Evolutionary conservation across 2,888 invertebrate genomes (phyloP).

Genomic region (Chrysomela aeneicollis): DNA sequence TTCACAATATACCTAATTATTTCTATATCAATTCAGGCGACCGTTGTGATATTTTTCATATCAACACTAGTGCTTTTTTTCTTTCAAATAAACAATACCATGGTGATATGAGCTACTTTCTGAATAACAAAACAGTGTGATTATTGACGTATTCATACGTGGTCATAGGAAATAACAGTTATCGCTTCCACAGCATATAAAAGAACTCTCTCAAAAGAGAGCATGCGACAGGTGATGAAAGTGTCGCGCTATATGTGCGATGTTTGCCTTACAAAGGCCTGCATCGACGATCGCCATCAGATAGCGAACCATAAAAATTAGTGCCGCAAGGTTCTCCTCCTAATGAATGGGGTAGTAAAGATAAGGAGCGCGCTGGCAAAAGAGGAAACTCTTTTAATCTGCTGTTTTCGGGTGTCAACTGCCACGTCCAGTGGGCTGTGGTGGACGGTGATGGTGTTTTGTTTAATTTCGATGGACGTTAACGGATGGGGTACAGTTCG

Average conservation of each 20-base stretch:
- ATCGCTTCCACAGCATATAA: no score
- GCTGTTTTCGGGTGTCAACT: constrained; percentile 30
- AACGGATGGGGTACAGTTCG: background rate
- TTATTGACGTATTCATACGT: no score
- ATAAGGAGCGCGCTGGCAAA: constrained; percentile 28
- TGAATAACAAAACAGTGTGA: no score
- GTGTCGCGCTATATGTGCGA: constrained; percentile 40
- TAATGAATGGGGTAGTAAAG: constrained; percentile 39
- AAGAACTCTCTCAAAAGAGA: no score
- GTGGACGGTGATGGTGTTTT: background rate
- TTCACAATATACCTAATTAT: no score
- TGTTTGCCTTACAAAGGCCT: constrained; percentile 45
- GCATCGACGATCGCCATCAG: constrained; percentile 32
- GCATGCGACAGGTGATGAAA: constrained; percentile 45
- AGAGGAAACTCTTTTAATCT: constrained; percentile 30
- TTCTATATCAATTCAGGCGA: no score
- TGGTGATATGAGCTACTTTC: no score
- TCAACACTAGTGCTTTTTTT: no score
- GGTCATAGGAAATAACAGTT: no score
- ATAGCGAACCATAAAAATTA: constrained; percentile 43
- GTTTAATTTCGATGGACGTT: background rate
- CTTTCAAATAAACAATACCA: no score
- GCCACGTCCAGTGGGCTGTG: background rate
- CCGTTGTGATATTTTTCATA: no score
- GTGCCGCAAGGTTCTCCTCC: constrained; percentile 38